Evolutionary conservation across 2,888 invertebrate genomes (phyloP).

Genomic region (Catocala nupta): DNA sequence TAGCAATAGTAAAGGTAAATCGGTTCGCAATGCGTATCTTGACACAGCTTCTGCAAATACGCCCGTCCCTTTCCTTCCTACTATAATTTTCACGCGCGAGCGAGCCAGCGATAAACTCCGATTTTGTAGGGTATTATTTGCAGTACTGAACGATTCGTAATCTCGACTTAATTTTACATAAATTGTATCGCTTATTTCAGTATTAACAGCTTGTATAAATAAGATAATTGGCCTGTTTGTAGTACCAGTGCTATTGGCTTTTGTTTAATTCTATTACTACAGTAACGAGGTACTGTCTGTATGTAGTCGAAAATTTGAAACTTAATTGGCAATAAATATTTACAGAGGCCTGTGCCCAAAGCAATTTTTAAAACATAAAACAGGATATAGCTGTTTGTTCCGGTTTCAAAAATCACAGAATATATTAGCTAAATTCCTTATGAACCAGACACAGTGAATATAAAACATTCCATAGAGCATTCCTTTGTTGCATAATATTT

Average conservation of each 20-base stretch:
- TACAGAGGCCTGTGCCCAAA: too few species aligned
- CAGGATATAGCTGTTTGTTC: too few species aligned
- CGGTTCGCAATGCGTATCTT: slow-evolving; percentile 39
- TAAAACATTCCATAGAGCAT: too few species aligned
- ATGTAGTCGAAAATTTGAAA: too few species aligned
- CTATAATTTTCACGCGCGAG: neutral
- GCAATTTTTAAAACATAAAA: too few species aligned
- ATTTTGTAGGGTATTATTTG: slow-evolving; percentile 28
- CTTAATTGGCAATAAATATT: too few species aligned
- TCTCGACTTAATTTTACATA: slow-evolving; percentile 47
- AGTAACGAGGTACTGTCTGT: too few species aligned
- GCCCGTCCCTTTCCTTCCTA: slow-evolving; percentile 23
- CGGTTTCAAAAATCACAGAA: too few species aligned
- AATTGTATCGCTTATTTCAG: slow-evolving; percentile 46
- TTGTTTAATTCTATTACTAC: too few species aligned
- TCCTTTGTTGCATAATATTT: too few species aligned
- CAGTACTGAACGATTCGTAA: slow-evolving; percentile 39
- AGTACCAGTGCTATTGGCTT: slow-evolving; percentile 5
- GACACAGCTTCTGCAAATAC: slow-evolving; percentile 17
- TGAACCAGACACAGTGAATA: too few species aligned
- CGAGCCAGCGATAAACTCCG: slow-evolving; percentile 11
- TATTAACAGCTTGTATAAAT: slow-evolving; percentile 35
- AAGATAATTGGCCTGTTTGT: slow-evolving; percentile 35
- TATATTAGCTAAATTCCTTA: too few species aligned
- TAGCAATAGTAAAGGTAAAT: slow-evolving; percentile 28